A percentile compares a stretch with the other conserved stretches of the same genome.
Evolutionary conservation across 1,140 invertebrate genomes (phyloP).

Genomic region (Microvelia longipes): DNA sequence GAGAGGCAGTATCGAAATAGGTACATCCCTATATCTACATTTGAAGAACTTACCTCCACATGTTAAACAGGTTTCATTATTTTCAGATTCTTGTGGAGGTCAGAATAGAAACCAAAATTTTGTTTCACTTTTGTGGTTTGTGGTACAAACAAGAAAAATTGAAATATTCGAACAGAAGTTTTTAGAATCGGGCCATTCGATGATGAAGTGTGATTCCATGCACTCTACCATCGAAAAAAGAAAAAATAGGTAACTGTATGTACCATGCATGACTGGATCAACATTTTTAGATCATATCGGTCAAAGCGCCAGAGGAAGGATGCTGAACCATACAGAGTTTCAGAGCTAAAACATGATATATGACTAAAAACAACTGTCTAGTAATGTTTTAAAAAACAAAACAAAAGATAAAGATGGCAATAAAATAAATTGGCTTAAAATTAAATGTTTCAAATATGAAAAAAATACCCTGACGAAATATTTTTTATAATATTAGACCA

Average conservation of each 20-base stretch:
- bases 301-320: background rate
- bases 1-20: background rate
- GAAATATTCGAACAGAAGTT: background rate
- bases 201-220: background rate
- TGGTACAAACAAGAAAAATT: background rate
- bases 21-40: background rate
- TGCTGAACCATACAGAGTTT: background rate
- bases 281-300: background rate
- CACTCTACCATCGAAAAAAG: background rate
- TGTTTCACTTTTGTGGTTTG: background rate
- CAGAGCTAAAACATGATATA: background rate
- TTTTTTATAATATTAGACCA: too few relatives aligned
- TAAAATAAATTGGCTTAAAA: background rate
- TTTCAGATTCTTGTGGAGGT: background rate
- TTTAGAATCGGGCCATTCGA: background rate
- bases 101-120: background rate
- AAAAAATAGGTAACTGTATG: background rate
- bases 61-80: background rate
- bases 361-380: background rate
- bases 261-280: background rate
- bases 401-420: background rate
- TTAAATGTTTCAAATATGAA: background rate
- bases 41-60: background rate
- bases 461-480: background rate
- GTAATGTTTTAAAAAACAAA: too few relatives aligned